Base-by-base conservation (phyloP, 2,888 invertebrate genomes). In the Amphimallon solstitiale region DNA sequence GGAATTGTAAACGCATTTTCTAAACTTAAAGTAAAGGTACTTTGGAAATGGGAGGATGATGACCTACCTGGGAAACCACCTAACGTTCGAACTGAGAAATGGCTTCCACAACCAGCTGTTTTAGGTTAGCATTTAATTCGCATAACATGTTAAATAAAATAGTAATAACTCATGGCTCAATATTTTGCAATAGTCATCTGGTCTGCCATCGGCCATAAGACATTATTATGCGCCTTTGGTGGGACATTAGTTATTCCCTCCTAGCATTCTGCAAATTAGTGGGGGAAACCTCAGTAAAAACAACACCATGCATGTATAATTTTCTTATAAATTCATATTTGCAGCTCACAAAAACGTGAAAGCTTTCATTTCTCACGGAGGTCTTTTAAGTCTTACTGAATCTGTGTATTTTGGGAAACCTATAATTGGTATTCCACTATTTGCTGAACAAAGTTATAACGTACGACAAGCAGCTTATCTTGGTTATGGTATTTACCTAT, bases 71-170 rank as follows among this genome's bases (percentile, higher is more conserved):
- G 21, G 2, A 56, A 37, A 12, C 15, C 19, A 19, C 19, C 37
- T n/a, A 56, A 56, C n/a, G 38, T 56, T n/a, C 17, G 17, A 15
- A 38, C 17, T 19, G 12, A 37, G 10, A 56, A 56, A 38, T 56
- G 56, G 56, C 2, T 56, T 5, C 38, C 56, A 17, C 56, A 56
- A 19, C 34, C 56, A 15, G 56, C 56, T 9, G 56, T 56, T 37
- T 15, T 56, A 23, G 90, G 90, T 73, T 90, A 40, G 90, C 90
- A 0, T 90, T 90, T 76, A n/a, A n/a, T n/a, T n/a, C n/a, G n/a
- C n/a, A n/a, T n/a, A n/a, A n/a, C n/a, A n/a, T n/a, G n/a, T n/a
- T n/a, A n/a, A n/a, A n/a, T n/a, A n/a, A n/a, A n/a, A n/a, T n/a
- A n/a, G n/a, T n/a, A n/a, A n/a, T n/a, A n/a, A n/a, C n/a, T n/a